Percentiles rank a stretch among this genome's conserved stretches.
These are phyloP conservation scores for Pollenia labialis DNA, from an alignment of 2,888 invertebrate genomes.

Conservation along the genomic window DNA sequence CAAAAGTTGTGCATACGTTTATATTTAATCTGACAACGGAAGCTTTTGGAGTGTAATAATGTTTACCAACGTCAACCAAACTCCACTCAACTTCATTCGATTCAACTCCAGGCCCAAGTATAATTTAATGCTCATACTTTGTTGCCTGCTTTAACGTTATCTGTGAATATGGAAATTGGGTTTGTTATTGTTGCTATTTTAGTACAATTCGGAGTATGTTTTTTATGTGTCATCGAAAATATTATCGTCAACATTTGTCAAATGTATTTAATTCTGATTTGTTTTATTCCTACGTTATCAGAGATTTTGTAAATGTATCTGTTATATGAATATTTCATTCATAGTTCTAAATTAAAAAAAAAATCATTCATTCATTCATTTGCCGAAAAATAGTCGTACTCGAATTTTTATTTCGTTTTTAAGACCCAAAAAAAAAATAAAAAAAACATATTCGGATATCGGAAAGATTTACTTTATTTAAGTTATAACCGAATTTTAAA, in stretches of 20 bases:
- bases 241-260: conserved; percentile 26
- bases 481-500: too few species aligned
- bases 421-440: too few species aligned
- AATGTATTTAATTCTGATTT: conserved; percentile 10
- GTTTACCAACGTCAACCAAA: conserved; percentile 37
- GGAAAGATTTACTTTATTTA: too few species aligned
- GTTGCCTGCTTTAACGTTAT: not conserved
- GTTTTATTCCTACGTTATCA: not conserved
- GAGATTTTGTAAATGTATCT: not conserved
- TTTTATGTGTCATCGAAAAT: conserved; percentile 6
- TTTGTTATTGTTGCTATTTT: conserved; percentile 29
- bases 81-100: conserved; percentile 3
- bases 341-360: not conserved
- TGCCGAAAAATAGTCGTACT: too few species aligned
- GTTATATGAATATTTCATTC: conserved; percentile 27
- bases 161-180: not conserved
- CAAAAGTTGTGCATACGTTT: not conserved
- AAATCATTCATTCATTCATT: too few species aligned
- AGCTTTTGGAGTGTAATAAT: conserved; percentile 52
- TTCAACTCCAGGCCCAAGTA: conserved; percentile 5
- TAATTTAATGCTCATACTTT: conserved; percentile 10
- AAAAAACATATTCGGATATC: too few species aligned
- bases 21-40: conserved; percentile 28
- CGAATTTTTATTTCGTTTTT: too few species aligned
- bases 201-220: conserved; percentile 35